Evolutionary conservation across 2,113 vertebrate genomes (phyloP).

Genomic region (Atlantisia rogersi): DNA sequence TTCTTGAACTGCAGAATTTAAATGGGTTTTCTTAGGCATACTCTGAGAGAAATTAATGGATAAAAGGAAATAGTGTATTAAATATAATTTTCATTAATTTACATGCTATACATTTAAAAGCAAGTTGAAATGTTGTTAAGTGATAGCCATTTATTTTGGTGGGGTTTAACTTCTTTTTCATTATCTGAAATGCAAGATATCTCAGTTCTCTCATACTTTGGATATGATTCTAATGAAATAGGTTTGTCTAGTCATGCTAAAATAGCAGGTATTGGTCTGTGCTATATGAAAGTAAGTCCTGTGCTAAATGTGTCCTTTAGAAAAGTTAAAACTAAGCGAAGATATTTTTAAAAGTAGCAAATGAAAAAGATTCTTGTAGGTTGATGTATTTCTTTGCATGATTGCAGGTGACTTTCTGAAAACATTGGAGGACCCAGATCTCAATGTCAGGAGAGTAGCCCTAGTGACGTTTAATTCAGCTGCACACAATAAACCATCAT

Average conservation of each 20-base stretch:
- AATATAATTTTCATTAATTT: background rate
- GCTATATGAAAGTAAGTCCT: background rate
- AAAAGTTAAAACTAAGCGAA: background rate
- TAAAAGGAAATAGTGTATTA: background rate
- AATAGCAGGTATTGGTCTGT: background rate
- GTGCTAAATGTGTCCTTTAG: background rate
- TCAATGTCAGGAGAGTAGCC: conserved; percentile 95
- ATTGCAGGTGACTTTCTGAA: conserved; percentile 94
- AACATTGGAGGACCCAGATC: conserved; percentile 96
- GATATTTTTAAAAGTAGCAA: background rate
- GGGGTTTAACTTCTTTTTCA: background rate
- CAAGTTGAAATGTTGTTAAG: background rate
- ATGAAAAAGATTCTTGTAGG: background rate
- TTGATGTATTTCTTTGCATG: background rate
- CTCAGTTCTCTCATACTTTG: background rate
- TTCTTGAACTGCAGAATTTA: background rate
- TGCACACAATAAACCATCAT: conserved; percentile 96
- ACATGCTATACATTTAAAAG: background rate
- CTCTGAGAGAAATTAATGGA: background rate
- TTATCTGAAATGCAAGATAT: background rate
- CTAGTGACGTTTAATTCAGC: conserved; percentile 98
- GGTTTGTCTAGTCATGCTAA: background rate
- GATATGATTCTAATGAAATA: background rate
- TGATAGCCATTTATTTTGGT: background rate
- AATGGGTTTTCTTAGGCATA: background rate